Base-by-base conservation (phyloP, 2,797 vertebrate genomes). In the Tenualosa ilisha region DNA sequence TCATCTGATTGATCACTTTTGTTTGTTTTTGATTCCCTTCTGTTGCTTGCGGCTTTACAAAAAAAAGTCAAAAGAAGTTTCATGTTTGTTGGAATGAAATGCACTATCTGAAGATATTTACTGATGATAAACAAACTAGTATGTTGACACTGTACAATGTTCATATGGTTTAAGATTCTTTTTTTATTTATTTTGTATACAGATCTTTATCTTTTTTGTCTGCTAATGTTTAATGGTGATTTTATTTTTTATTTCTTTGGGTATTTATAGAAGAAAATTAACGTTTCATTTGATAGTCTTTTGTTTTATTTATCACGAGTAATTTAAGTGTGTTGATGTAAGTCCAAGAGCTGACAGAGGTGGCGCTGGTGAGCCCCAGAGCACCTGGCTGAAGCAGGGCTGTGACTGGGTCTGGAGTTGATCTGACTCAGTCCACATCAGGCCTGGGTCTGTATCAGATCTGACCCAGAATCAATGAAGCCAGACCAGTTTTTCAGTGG, bases 171-270 rank as follows among this genome's bases (percentile, higher is more conserved):
- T 86, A 83, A 83, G 90, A 83, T 81, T 90, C 43, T 89, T 91
- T 93, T 94, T 92, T 92, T 91, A 86, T 96, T 96, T 96, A 95
- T 95, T 95, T 96, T 94, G 90, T 95, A 94, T 91, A 93, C 92
- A 94, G 90, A 94, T 92, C 91, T 95, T 93, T 92, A 93, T 94
- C 90, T 89, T 87, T 89, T 91, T 87, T 90, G 82, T 86, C 84
- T 91, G 88, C 68, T 75, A 75, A 75, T 75, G 68, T 75, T 75
- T 75, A 40, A 75, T 75, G 68, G 79, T 87, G 84, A 82, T 84
- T 88, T 87, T 87, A 40, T 40, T 37, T 81, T 83, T 84, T 88
- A 83, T 86, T 84, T 81, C 43, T 54, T 89, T 84, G 87, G 87
- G 86, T 90, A 91, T 94, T 92, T 92, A 92, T 93, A 93, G 91